Conservation (phyloP, 2,888 invertebrate genomes). For the Corbicula japonica region DNA sequence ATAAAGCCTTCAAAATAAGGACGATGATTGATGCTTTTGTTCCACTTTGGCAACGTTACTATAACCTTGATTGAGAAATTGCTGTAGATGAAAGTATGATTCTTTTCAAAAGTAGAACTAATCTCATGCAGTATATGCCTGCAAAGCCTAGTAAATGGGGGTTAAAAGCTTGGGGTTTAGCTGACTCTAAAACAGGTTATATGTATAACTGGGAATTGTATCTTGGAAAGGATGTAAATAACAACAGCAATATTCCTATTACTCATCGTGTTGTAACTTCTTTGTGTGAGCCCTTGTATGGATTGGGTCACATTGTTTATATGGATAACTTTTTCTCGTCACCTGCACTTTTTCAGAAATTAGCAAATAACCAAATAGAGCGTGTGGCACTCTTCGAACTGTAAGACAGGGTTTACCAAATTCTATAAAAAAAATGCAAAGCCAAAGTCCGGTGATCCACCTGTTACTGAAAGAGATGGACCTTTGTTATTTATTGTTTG, state of each 20-base stretch:
- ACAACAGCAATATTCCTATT: slow-evolving; percentile 1
- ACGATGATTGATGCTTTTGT: background rate
- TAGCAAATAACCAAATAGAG: slow-evolving; percentile 31
- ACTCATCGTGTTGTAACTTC: slow-evolving; percentile 22
- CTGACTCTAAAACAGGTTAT: slow-evolving; percentile 15
- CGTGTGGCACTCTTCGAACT: slow-evolving; percentile 51
- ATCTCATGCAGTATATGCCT: slow-evolving; percentile 32
- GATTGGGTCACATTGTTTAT: slow-evolving; percentile 52
- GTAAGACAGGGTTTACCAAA: slow-evolving; percentile 53
- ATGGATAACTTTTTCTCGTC: slow-evolving; percentile 58
- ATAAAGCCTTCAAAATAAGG: slow-evolving; percentile 1
- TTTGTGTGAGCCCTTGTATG: slow-evolving; percentile 17
- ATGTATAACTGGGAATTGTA: slow-evolving; percentile 39
- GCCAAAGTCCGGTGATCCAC: slow-evolving; percentile 34
- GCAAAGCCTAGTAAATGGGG: slow-evolving; percentile 34
- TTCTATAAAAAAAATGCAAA: slow-evolving; percentile 43
- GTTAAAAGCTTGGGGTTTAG: slow-evolving; percentile 20
- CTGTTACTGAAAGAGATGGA: slow-evolving; percentile 13
- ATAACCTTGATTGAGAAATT: slow-evolving; percentile 7
- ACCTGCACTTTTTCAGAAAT: slow-evolving; percentile 45
- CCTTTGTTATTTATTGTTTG: slow-evolving; percentile 30
- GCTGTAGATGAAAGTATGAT: slow-evolving; percentile 37
- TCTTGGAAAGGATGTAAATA: slow-evolving; percentile 6
- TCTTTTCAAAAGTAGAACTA: slow-evolving; percentile 33
- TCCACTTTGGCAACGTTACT: slow-evolving; percentile 4